phyloP scores from a whole-genome alignment of 2,113 vertebrate genomes.

The Microcebus lehilahytsara region DNA sequence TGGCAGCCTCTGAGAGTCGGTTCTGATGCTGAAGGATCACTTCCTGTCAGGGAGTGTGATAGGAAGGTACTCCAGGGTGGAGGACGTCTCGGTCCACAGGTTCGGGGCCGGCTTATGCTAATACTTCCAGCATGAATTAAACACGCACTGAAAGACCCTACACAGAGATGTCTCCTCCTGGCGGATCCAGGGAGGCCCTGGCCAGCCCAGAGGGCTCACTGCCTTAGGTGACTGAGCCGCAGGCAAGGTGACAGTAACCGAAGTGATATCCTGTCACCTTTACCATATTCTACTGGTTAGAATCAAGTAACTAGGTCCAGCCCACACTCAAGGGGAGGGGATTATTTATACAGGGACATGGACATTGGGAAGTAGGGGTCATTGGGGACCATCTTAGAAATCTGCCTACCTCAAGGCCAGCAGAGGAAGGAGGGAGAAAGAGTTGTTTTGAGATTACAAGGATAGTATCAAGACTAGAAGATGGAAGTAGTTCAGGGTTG shows the following conservation, averaged over 20 bases:
- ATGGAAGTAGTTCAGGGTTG: neutral
- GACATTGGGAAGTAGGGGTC: neutral
- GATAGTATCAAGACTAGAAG: neutral
- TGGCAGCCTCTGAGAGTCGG: conserved; percentile 48
- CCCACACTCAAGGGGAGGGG: neutral
- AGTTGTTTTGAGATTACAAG: neutral
- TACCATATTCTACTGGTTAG: neutral
- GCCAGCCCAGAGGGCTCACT: neutral
- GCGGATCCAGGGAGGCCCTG: neutral
- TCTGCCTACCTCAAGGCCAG: neutral
- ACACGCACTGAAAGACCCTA: neutral
- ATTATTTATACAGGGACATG: neutral
- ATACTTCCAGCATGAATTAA: rapidly evolving
- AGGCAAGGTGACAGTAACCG: neutral
- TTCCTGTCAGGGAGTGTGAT: neutral
- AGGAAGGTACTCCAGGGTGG: neutral
- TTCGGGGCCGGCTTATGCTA: neutral
- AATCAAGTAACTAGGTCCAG: neutral
- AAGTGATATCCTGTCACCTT: neutral
- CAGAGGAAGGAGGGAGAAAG: neutral
- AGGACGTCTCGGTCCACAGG: rapidly evolving
- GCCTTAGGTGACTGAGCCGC: too few species aligned
- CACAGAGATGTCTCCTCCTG: neutral
- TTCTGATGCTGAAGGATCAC: conserved; percentile 14
- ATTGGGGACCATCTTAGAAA: neutral